These are phyloP conservation scores for Trinectes maculatus DNA, from an alignment of 2,113 vertebrate species.

Conservation along the genomic window DNA sequence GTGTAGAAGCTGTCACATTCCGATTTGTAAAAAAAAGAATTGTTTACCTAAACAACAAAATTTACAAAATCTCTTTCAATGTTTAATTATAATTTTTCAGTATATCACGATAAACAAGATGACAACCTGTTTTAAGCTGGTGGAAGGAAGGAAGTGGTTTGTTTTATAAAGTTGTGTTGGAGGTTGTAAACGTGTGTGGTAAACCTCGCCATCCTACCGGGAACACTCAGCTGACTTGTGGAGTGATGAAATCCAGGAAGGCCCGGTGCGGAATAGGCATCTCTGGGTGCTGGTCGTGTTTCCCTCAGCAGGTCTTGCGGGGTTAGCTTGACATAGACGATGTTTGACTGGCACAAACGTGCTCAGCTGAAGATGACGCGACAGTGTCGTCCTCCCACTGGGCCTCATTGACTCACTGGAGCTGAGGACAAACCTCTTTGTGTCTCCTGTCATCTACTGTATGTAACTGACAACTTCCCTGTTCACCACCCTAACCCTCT, in stretches of 20 bases:
- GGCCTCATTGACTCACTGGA: constrained; percentile 67
- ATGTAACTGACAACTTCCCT: background rate
- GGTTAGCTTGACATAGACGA: constrained; percentile 64
- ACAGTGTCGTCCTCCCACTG: constrained; percentile 67
- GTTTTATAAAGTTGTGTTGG: constrained; percentile 30
- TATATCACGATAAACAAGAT: too few species aligned
- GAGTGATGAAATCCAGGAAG: constrained; percentile 51
- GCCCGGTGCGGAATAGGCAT: too few species aligned
- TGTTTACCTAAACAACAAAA: too few species aligned
- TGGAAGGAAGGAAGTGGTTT: constrained; percentile 3
- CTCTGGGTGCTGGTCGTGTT: constrained; percentile 65
- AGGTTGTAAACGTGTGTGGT: constrained; percentile 32
- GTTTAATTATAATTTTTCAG: too few species aligned
- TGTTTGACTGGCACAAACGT: constrained; percentile 67
- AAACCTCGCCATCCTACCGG: constrained; percentile 29
- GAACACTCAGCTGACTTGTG: constrained; percentile 46
- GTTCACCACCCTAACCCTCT: constrained; percentile 2
- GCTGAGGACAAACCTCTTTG: constrained; percentile 46
- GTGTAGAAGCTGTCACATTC: too few species aligned
- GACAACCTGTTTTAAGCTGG: background rate
- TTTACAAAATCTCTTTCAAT: too few species aligned
- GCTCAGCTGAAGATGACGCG: constrained; percentile 52
- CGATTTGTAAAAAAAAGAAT: too few species aligned
- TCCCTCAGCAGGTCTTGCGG: constrained; percentile 65
- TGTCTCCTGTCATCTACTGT: constrained; percentile 37